These are phyloP conservation scores for Carassius gibelio DNA, from an alignment of 2,113 vertebrate genomes.

Conservation along the genomic window DNA sequence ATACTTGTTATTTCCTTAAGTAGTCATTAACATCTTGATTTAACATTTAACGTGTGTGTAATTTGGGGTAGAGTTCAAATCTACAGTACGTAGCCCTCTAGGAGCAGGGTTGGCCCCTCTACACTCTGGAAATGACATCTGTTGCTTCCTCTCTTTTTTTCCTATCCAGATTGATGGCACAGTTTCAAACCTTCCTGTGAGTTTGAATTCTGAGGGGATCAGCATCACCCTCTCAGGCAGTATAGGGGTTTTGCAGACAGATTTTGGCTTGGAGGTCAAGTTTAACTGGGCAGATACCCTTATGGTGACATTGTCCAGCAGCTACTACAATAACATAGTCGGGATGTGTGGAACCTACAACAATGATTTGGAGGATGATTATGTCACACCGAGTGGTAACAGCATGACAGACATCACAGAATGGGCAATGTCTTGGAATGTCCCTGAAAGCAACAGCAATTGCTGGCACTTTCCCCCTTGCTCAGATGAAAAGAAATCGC, in stretches of 20 bases:
- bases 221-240: slow-evolving; percentile 54
- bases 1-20: not conserved
- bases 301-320: slow-evolving; percentile 72
- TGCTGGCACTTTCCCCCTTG: slow-evolving; percentile 78
- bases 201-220: slow-evolving; percentile 54
- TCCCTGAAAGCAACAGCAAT: slow-evolving; percentile 64
- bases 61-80: not conserved
- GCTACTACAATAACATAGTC: slow-evolving; percentile 65
- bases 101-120: not conserved
- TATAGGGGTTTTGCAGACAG: slow-evolving; percentile 60
- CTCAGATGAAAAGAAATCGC: slow-evolving; percentile 49
- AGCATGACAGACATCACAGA: slow-evolving; percentile 37
- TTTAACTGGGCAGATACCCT: slow-evolving; percentile 77
- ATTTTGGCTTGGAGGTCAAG: slow-evolving; percentile 74
- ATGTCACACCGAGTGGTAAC: slow-evolving; percentile 1
- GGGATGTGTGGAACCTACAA: slow-evolving; percentile 83
- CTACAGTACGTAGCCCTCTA: not conserved
- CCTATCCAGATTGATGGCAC: slow-evolving; percentile 55
- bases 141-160: not conserved
- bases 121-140: not conserved
- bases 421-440: slow-evolving; percentile 75
- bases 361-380: slow-evolving; percentile 61
- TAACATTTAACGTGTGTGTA: not conserved
- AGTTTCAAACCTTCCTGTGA: slow-evolving; percentile 60
- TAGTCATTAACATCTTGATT: not conserved